Evolutionary conservation across 2,113 vertebrate genomes (phyloP).

Genomic region (Atherinomorus stipes): DNA sequence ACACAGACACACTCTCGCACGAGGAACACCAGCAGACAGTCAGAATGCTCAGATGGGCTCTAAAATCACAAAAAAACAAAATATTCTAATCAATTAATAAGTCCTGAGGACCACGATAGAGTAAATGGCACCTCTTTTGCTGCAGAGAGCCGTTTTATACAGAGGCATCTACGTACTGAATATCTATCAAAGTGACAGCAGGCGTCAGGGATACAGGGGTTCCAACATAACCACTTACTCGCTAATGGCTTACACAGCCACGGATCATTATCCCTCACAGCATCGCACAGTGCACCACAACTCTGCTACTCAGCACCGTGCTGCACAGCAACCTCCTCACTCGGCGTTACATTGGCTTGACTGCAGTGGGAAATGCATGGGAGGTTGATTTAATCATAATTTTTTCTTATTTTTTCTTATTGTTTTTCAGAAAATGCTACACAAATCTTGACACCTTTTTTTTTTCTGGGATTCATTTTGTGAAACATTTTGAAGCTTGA

Average conservation of each 20-base stretch:
- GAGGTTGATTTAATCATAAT: slow-evolving; percentile 60
- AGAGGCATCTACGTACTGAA: slow-evolving; percentile 66
- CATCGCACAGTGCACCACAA: slow-evolving; percentile 45
- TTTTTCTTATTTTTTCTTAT: slow-evolving; percentile 11
- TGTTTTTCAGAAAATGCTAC: slow-evolving; percentile 13
- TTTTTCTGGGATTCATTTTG: slow-evolving; percentile 10
- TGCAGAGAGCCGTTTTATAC: slow-evolving; percentile 57
- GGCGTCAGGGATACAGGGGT: slow-evolving; percentile 74
- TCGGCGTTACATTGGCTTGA: slow-evolving; percentile 40
- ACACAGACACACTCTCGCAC: background rate
- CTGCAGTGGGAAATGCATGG: slow-evolving; percentile 60
- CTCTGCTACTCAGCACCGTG: slow-evolving; percentile 28
- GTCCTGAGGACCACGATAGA: slow-evolving; percentile 37
- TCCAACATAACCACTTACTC: slow-evolving; percentile 78
- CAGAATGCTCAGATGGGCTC: slow-evolving; percentile 14
- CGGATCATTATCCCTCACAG: slow-evolving; percentile 82
- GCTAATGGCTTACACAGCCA: slow-evolving; percentile 81
- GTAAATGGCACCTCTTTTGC: slow-evolving; percentile 41
- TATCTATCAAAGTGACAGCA: slow-evolving; percentile 85
- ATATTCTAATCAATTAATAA: slow-evolving; percentile 37
- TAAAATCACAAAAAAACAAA: slow-evolving; percentile 23
- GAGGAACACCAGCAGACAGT: background rate
- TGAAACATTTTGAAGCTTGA: slow-evolving; percentile 27
- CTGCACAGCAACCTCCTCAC: slow-evolving; percentile 42
- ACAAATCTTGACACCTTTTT: slow-evolving; percentile 33